Percentiles rank a stretch among this genome's conserved stretches.
Conservation (phyloP, 2,888 invertebrate species). For the Drosophila greeni region DNA sequence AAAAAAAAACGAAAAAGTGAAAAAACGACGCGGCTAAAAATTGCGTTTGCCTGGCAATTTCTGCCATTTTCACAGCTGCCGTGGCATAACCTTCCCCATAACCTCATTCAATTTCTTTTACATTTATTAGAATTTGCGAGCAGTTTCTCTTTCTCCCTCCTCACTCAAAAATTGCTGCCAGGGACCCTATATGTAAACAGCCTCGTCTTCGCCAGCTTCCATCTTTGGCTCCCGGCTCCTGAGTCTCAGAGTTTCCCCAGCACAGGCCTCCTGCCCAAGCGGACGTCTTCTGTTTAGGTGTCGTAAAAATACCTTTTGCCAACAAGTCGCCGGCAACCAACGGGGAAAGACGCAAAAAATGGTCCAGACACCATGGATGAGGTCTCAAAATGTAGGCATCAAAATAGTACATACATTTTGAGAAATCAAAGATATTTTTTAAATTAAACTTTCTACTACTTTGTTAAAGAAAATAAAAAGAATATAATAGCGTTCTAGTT, state of each 20-base stretch:
- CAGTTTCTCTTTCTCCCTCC: constrained; percentile 23
- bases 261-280: constrained; percentile 13
- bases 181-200: constrained; percentile 58
- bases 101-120: constrained; percentile 71
- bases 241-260: constrained; percentile 6
- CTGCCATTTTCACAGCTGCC: constrained; percentile 66
- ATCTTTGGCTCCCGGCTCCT: constrained; percentile 24
- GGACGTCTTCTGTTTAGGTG: constrained; percentile 49
- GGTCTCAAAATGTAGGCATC: not conserved
- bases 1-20: not conserved
- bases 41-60: constrained; percentile 67
- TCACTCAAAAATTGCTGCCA: constrained; percentile 48
- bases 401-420: not conserved
- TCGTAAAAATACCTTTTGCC: constrained; percentile 61
- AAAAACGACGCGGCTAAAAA: constrained; percentile 44
- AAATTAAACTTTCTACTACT: not conserved
- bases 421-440: not conserved
- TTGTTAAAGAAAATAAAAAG: accelerated
- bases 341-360: constrained; percentile 49
- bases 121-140: constrained; percentile 70
- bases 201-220: constrained; percentile 32
- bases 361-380: constrained; percentile 48
- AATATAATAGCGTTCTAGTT: not conserved
- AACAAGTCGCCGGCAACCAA: constrained; percentile 54
- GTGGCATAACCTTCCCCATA: constrained; percentile 55